Evolutionary conservation across 2,797 vertebrate species (phyloP).

Genomic region (Periophthalmus magnuspinnatus): DNA sequence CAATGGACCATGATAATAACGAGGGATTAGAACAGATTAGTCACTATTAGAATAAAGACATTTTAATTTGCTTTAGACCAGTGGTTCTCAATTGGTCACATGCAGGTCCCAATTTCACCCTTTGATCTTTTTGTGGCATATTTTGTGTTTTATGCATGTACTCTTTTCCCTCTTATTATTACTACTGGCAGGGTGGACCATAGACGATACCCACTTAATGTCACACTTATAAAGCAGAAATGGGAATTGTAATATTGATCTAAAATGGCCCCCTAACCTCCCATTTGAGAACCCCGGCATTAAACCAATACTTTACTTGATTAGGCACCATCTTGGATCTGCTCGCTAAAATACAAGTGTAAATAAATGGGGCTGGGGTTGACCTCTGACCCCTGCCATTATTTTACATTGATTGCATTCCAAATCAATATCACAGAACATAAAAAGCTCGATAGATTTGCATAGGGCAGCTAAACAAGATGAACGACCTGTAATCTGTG

Average conservation of each 20-base stretch:
- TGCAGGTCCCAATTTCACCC: not conserved
- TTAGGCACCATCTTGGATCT: not conserved
- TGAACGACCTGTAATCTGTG: slow-evolving; percentile 40
- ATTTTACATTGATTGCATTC: slow-evolving; percentile 32
- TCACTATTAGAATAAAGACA: slow-evolving; percentile 18
- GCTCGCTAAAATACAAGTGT: slow-evolving; percentile 3
- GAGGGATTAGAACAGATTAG: slow-evolving; percentile 29
- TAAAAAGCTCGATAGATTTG: slow-evolving; percentile 28
- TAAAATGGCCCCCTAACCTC: not conserved
- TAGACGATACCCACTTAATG: too few species aligned
- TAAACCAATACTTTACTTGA: not conserved
- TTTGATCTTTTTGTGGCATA: not conserved
- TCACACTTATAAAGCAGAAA: too few species aligned
- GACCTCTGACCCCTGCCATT: slow-evolving; percentile 35
- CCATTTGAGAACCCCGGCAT: not conserved
- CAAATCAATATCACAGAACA: slow-evolving; percentile 38
- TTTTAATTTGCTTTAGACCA: slow-evolving; percentile 9
- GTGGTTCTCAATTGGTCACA: not conserved
- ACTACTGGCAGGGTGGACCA: not conserved
- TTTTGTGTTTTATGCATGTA: not conserved
- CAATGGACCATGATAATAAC: slow-evolving; percentile 22
- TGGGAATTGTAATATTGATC: too few species aligned
- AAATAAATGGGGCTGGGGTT: slow-evolving; percentile 7
- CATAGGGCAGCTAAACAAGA: slow-evolving; percentile 33
- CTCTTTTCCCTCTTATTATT: not conserved